Conservation (phyloP, 2,888 invertebrate species). For the Eurytoma californica region DNA sequence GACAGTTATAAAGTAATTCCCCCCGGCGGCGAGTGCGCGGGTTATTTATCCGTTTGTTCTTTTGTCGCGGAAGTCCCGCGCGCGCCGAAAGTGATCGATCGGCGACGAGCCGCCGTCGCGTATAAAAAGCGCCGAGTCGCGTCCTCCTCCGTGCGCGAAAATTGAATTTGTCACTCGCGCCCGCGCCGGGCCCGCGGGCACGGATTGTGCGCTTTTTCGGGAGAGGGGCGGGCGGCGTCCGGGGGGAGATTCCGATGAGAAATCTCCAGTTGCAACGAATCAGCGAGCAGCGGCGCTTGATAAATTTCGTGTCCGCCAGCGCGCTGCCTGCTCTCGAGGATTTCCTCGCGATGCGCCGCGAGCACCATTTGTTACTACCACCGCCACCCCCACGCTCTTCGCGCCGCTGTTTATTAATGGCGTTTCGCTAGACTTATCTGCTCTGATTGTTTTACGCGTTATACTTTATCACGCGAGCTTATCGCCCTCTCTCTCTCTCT, state of each 20-base stretch:
- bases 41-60: too few species aligned
- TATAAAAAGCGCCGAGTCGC: too few species aligned
- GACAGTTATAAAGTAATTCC: too few species aligned
- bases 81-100: too few species aligned
- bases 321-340: not conserved
- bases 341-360: not conserved
- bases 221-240: not conserved
- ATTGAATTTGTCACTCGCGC: too few species aligned
- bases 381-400: not conserved
- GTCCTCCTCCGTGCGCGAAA: too few species aligned
- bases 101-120: too few species aligned
- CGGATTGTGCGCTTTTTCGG: too few species aligned
- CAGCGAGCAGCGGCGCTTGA: conserved; percentile 23
- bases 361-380: not conserved
- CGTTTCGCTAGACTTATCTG: conserved; percentile 8
- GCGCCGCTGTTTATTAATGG: conserved; percentile 7
- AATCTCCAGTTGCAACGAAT: conserved; percentile 45
- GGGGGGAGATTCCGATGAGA: conserved; percentile 38
- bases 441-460: conserved; percentile 24
- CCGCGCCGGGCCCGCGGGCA: too few species aligned
- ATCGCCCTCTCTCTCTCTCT: not conserved
- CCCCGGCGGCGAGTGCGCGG: too few species aligned
- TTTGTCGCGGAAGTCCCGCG: too few species aligned
- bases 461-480: too few species aligned
- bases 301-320: conserved; percentile 30